phyloP scores from a whole-genome alignment of 2,888 invertebrate genomes.

The Argyresthia goedartella region DNA sequence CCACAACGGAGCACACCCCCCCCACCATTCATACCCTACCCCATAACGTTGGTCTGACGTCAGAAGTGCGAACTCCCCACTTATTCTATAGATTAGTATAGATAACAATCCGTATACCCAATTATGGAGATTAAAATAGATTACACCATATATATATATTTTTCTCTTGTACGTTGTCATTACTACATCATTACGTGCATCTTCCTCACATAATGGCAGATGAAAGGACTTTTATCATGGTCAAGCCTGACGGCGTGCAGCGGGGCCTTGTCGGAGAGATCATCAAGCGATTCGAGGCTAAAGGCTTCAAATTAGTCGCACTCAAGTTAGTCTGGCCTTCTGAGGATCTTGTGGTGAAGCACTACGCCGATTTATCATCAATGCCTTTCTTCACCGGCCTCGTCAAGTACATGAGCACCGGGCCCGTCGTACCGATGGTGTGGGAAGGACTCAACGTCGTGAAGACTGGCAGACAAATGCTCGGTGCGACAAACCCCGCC shows the following conservation, averaged over 20 bases:
- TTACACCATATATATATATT: too few species aligned
- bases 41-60: background rate
- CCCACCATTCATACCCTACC: background rate
- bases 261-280: constrained; percentile 96
- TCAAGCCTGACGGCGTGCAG: constrained; percentile 99
- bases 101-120: background rate
- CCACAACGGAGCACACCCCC: background rate
- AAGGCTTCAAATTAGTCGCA: constrained; percentile 96
- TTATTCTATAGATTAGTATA: background rate
- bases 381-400: constrained; percentile 96
- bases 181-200: too few species aligned
- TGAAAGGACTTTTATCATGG: constrained; percentile 98
- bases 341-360: constrained; percentile 88
- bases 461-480: constrained; percentile 94
- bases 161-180: too few species aligned
- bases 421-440: constrained; percentile 95
- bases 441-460: constrained; percentile 98
- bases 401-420: constrained; percentile 95
- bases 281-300: constrained; percentile 95
- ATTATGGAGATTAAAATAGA: too few species aligned
- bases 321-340: constrained; percentile 94
- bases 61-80: background rate
- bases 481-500: constrained; percentile 98
- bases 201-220: constrained; percentile 71
- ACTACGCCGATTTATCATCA: constrained; percentile 92